Evolutionary conservation across 2,113 vertebrate species (phyloP).

Genomic region (Arizona elegans): DNA sequence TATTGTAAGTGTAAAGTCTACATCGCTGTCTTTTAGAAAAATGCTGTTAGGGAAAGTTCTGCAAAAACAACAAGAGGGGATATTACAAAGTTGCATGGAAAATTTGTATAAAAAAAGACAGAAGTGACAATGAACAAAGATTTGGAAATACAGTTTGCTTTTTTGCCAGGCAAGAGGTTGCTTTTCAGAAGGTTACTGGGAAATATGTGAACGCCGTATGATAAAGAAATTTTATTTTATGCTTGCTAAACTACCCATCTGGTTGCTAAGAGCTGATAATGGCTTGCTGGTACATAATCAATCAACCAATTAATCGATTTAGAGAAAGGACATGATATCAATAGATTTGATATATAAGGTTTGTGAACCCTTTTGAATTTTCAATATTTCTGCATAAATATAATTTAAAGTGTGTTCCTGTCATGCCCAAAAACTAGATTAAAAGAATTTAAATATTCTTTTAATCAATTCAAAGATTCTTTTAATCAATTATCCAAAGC

Average conservation of each 20-base stretch:
- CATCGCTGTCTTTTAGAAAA: not conserved
- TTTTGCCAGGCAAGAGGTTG: not conserved
- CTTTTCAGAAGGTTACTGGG: not conserved
- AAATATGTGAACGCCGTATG: not conserved
- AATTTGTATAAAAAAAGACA: not conserved
- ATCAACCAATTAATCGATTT: not conserved
- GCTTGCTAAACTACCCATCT: not conserved
- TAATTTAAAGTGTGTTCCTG: not conserved
- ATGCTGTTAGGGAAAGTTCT: not conserved
- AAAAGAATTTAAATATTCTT: not conserved
- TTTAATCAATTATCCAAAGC: not conserved
- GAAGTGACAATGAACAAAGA: not conserved
- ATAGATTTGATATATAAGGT: not conserved
- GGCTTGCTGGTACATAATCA: not conserved
- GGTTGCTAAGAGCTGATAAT: not conserved
- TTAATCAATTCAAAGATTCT: not conserved
- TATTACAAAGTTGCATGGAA: not conserved
- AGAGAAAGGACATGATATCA: not conserved
- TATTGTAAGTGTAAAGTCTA: not conserved
- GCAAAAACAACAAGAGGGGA: not conserved
- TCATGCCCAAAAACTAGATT: not conserved
- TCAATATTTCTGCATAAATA: not conserved
- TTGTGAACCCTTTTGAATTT: not conserved
- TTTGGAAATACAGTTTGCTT: not conserved
- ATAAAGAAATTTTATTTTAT: not conserved